Evolutionary conservation across 1,140 invertebrate species (phyloP).

Genomic region (Ctenoplectra terminalis): DNA sequence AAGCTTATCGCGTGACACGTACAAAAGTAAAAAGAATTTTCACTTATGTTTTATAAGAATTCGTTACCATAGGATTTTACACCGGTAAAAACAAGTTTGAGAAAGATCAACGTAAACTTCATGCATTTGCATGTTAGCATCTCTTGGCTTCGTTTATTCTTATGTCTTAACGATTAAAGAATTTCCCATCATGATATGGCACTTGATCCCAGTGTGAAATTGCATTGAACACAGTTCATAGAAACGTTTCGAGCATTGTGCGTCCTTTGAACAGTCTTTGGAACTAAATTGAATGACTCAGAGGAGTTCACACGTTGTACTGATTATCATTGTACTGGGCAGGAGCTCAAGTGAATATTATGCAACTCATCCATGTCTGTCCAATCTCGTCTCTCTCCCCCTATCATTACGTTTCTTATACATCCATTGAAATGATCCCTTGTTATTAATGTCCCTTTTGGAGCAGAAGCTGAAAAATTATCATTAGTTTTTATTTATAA

Average conservation of each 20-base stretch:
- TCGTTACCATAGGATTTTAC: neutral
- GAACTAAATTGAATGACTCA: slow-evolving; percentile 68
- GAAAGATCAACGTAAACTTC: slow-evolving; percentile 40
- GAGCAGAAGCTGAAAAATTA: slow-evolving; percentile 85
- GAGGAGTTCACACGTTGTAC: slow-evolving; percentile 42
- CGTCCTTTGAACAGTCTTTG: slow-evolving; percentile 76
- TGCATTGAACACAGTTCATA: slow-evolving; percentile 42
- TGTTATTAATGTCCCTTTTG: slow-evolving; percentile 86
- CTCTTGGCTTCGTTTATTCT: slow-evolving; percentile 79
- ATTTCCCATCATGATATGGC: slow-evolving; percentile 60
- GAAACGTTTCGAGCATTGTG: slow-evolving; percentile 35
- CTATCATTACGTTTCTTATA: slow-evolving; percentile 92
- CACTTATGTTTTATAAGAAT: neutral
- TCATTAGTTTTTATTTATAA: neutral
- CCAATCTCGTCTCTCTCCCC: slow-evolving; percentile 89
- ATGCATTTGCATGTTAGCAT: slow-evolving; percentile 71
- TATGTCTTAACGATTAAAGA: slow-evolving; percentile 64
- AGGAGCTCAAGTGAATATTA: slow-evolving; percentile 93
- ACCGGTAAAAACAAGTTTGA: slow-evolving; percentile 36
- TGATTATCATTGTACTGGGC: slow-evolving; percentile 85
- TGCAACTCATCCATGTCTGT: slow-evolving; percentile 91
- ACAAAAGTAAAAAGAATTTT: neutral
- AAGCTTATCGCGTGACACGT: neutral
- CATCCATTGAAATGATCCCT: slow-evolving; percentile 95
- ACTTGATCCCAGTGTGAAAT: slow-evolving; percentile 59